A percentile compares a stretch with the other conserved stretches of the same genome.
Conservation (phyloP, 2,888 invertebrate genomes). For the Alviniconcha strummeri region DNA sequence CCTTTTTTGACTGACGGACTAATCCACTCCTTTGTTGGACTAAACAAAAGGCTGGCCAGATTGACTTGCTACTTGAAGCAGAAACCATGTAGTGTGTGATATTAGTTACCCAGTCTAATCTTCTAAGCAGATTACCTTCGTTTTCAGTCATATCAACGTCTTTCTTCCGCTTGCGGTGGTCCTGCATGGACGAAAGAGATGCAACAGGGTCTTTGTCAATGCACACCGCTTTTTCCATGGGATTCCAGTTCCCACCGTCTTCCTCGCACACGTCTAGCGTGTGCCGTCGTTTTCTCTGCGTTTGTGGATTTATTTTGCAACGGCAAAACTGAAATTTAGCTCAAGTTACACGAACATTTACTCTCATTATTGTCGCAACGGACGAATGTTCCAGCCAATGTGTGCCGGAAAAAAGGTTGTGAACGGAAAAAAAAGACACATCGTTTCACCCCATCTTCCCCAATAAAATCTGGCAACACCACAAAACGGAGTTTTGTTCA, state of each 20-base stretch:
- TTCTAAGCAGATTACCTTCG: background rate
- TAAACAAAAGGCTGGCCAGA: too few species aligned
- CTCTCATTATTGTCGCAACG: background rate
- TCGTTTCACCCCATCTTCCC: too few species aligned
- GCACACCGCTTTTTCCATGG: constrained; percentile 36
- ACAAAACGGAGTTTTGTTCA: too few species aligned
- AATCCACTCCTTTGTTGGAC: too few species aligned
- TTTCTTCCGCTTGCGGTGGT: constrained; percentile 34
- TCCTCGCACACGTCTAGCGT: constrained; percentile 56
- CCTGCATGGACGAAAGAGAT: background rate
- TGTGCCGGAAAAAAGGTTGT: too few species aligned
- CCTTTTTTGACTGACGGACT: too few species aligned
- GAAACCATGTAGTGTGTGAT: too few species aligned
- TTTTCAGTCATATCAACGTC: constrained; percentile 22
- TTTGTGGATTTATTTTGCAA: constrained; percentile 57
- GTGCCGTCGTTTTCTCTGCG: constrained; percentile 61
- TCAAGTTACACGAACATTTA: background rate
- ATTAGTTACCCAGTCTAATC: too few species aligned
- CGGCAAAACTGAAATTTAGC: background rate
- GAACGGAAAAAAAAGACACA: too few species aligned
- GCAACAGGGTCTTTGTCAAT: constrained; percentile 13
- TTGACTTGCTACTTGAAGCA: too few species aligned
- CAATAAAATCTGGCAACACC: too few species aligned
- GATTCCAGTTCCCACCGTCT: constrained; percentile 6
- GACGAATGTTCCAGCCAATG: background rate